Conservation (phyloP, 2,113 vertebrate genomes). For the Mungos mungo region DNA sequence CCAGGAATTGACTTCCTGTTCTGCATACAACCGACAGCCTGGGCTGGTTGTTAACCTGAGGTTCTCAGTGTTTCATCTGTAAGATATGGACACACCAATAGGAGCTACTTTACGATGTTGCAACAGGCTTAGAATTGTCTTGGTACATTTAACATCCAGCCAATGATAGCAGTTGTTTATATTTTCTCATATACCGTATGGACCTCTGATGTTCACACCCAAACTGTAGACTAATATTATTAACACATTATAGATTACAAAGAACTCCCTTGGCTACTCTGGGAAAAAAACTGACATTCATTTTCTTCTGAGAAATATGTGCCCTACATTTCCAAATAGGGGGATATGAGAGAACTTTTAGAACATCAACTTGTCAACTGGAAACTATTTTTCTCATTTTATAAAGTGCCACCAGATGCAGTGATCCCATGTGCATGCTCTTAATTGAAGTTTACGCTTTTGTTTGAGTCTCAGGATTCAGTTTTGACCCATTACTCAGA, state of each 20-base stretch:
- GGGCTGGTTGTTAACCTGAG: neutral
- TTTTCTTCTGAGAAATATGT: neutral
- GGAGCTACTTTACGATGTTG: neutral
- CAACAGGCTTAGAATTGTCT: neutral
- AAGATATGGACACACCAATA: neutral
- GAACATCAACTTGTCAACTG: neutral
- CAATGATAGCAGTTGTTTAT: neutral
- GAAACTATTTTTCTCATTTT: neutral
- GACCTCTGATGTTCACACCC: neutral
- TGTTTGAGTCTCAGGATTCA: neutral
- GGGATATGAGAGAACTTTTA: neutral
- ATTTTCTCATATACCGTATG: neutral
- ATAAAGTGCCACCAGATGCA: neutral
- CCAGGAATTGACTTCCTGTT: neutral
- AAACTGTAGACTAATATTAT: neutral
- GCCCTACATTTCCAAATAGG: neutral
- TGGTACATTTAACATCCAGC: neutral
- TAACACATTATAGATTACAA: neutral
- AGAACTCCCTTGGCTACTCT: neutral
- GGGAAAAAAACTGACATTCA: neutral
- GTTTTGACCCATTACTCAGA: neutral
- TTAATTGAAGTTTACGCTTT: neutral
- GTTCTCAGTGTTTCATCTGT: neutral
- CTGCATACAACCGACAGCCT: neutral
- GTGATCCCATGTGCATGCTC: neutral